phyloP scores from a whole-genome alignment of 2,113 vertebrate genomes.

The Poicephalus gulielmi region DNA sequence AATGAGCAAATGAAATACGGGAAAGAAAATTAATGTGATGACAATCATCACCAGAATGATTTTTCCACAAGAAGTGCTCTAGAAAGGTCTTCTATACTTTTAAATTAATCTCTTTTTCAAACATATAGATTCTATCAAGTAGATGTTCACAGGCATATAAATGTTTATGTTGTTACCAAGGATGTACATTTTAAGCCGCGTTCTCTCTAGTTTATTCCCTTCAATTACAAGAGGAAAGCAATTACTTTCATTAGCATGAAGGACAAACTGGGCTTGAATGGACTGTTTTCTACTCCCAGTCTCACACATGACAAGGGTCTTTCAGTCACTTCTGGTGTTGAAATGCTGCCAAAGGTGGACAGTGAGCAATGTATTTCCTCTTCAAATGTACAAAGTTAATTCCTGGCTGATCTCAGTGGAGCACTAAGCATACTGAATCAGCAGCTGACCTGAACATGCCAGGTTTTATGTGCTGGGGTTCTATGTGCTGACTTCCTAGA shows the following conservation, averaged over 20 bases:
- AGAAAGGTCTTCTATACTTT: neutral
- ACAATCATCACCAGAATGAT: neutral
- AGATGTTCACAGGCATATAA: neutral
- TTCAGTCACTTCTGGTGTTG: neutral
- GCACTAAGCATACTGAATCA: neutral
- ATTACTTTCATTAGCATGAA: neutral
- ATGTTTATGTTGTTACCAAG: neutral
- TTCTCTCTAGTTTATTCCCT: neutral
- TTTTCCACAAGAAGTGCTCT: neutral
- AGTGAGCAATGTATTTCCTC: neutral
- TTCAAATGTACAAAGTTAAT: neutral
- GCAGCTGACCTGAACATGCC: slow-evolving; percentile 9
- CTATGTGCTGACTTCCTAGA: neutral
- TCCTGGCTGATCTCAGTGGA: neutral
- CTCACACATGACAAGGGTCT: neutral
- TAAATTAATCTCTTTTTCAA: neutral
- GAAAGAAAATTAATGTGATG: slow-evolving; percentile 2
- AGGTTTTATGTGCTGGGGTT: neutral
- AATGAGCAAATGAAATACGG: slow-evolving; percentile 22
- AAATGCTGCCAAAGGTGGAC: neutral
- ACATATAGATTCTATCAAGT: neutral
- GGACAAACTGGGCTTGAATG: neutral
- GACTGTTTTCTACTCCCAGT: neutral
- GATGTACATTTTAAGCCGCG: neutral
- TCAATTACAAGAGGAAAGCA: neutral